phyloP scores from a whole-genome alignment of 2,113 vertebrate species.

The Climacteris rufus region DNA sequence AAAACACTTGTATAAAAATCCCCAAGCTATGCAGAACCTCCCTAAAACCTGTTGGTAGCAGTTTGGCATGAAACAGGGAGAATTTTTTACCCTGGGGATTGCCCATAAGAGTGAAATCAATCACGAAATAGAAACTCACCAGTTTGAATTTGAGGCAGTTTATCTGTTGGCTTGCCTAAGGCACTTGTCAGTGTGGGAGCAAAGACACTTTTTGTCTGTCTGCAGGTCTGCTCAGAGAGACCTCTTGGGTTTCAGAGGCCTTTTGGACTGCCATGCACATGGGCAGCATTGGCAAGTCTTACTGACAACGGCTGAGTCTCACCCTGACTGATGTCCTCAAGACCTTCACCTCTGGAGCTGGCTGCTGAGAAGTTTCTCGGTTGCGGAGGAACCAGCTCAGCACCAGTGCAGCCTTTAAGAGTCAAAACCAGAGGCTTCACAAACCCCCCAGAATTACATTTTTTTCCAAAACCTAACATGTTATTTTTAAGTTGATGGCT shows the following conservation, averaged over 20 bases:
- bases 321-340: not conserved
- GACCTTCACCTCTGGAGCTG: not conserved
- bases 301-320: not conserved
- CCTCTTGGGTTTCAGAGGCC: not conserved
- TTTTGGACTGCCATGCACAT: not conserved
- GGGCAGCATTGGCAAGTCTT: not conserved
- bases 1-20: slow-evolving; percentile 44
- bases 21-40: not conserved
- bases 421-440: not conserved
- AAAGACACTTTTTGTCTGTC: not conserved
- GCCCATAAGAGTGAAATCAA: slow-evolving; percentile 30
- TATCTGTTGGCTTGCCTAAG: not conserved
- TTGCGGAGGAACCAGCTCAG: too few species aligned
- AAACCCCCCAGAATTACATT: slow-evolving; percentile 3
- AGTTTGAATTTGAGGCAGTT: not conserved
- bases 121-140: not conserved
- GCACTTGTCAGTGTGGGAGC: not conserved
- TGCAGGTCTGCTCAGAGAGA: not conserved
- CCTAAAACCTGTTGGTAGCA: not conserved
- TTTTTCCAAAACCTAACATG: slow-evolving; percentile 28
- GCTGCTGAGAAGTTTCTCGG: not conserved
- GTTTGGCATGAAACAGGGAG: slow-evolving; percentile 12
- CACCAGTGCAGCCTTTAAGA: too few species aligned
- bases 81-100: slow-evolving; percentile 26
- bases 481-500: slow-evolving; percentile 51